Evolutionary conservation across 2,888 invertebrate genomes (phyloP).

Genomic region (Pachymerium ferrugineum): DNA sequence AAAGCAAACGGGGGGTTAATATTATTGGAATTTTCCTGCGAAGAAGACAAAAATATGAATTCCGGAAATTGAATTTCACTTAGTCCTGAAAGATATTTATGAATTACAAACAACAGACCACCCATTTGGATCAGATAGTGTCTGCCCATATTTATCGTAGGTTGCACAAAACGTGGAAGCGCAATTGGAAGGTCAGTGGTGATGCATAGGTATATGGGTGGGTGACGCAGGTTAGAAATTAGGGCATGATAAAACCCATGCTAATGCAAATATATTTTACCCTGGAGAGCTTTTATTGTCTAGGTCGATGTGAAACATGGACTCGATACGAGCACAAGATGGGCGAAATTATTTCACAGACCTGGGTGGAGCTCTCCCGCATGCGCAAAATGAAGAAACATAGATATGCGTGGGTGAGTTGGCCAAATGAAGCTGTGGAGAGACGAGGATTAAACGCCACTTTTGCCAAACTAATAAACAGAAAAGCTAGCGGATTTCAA

Average conservation of each 20-base stretch:
- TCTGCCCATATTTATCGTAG: constrained; percentile 2
- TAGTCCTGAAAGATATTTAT: background rate
- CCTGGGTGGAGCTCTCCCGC: background rate
- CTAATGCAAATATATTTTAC: constrained; percentile 28
- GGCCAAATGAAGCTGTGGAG: background rate
- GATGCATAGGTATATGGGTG: constrained; percentile 24
- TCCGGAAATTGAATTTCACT: constrained; percentile 3
- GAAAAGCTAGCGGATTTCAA: background rate
- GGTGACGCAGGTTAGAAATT: constrained; percentile 25
- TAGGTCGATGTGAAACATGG: constrained; percentile 31
- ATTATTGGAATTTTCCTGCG: background rate
- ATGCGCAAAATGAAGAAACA: background rate
- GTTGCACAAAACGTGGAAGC: background rate
- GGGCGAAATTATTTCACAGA: constrained; percentile 2
- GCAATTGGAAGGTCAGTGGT: constrained; percentile 20
- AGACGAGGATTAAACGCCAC: background rate
- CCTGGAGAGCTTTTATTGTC: constrained; percentile 29
- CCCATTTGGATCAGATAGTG: constrained; percentile 14
- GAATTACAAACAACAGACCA: constrained; percentile 10
- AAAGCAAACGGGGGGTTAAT: background rate
- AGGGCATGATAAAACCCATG: constrained; percentile 25
- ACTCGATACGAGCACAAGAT: constrained; percentile 3
- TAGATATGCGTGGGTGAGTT: background rate
- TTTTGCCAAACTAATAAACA: constrained; percentile 15
- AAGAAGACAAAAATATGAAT: background rate